These are phyloP conservation scores for Dicentrarchus labrax DNA, from an alignment of 2,113 vertebrate species.

Conservation along the genomic window DNA sequence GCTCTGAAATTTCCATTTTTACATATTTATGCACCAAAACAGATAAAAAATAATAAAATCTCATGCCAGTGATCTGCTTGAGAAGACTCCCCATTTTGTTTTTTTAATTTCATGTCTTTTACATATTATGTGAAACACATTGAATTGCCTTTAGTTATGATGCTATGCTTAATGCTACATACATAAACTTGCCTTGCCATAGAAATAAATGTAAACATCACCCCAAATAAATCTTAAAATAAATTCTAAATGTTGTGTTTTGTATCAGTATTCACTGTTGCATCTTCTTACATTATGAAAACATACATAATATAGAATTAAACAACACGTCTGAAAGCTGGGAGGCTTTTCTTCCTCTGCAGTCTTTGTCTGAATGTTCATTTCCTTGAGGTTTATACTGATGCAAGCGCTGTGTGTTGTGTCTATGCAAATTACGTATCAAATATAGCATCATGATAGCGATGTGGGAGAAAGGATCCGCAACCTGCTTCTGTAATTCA, in stretches of 20 bases:
- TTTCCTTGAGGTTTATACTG: slow-evolving; percentile 60
- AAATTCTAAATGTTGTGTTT: background rate
- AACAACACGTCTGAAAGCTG: slow-evolving; percentile 43
- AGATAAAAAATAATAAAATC: slow-evolving; percentile 25
- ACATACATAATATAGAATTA: slow-evolving; percentile 57
- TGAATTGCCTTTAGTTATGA: background rate
- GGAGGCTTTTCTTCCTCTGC: slow-evolving; percentile 34
- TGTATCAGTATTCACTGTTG: background rate
- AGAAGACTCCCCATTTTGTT: background rate
- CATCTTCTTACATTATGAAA: slow-evolving; percentile 19
- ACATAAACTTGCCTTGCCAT: background rate
- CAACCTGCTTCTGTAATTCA: slow-evolving; percentile 57
- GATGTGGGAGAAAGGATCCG: slow-evolving; percentile 44
- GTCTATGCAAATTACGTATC: slow-evolving; percentile 71
- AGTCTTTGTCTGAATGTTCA: slow-evolving; percentile 62
- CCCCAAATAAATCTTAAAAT: background rate
- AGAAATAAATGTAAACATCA: slow-evolving; percentile 12
- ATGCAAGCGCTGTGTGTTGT: slow-evolving; percentile 42
- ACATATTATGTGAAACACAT: background rate
- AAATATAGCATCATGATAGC: slow-evolving; percentile 56
- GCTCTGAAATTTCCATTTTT: slow-evolving; percentile 14
- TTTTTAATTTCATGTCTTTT: background rate
- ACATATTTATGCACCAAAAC: slow-evolving; percentile 13
- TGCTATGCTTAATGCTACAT: background rate
- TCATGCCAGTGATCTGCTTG: slow-evolving; percentile 18